phyloP scores from a whole-genome alignment of 1,140 invertebrate species.

The Nomia melanderi region DNA sequence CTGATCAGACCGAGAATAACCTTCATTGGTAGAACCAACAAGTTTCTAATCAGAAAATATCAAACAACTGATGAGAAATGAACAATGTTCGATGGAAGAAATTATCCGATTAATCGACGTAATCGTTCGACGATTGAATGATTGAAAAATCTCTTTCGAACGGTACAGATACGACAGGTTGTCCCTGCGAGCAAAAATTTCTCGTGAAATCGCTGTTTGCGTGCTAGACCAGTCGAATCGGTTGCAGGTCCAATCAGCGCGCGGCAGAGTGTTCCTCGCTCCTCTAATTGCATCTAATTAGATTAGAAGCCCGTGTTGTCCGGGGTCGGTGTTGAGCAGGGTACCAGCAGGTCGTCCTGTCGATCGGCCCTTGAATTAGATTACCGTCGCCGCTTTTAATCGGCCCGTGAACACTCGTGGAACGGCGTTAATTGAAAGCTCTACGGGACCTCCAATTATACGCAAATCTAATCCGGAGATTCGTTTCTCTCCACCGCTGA shows the following conservation, averaged over 20 bases:
- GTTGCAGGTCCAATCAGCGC: conserved; percentile 28
- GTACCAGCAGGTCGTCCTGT: conserved; percentile 29
- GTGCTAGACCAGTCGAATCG: conserved; percentile 19
- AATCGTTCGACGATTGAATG: too few relatives aligned
- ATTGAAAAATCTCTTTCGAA: conserved; percentile 24
- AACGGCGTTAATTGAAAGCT: conserved; percentile 40
- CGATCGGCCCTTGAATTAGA: conserved; percentile 37
- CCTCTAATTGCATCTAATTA: conserved; percentile 71
- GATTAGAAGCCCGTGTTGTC: conserved; percentile 61
- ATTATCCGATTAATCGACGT: too few relatives aligned
- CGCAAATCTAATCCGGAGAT: too few relatives aligned
- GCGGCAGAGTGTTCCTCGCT: conserved; percentile 32
- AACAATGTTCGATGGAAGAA: too few relatives aligned
- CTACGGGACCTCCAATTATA: not conserved
- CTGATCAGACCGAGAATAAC: too few relatives aligned
- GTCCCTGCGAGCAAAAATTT: not conserved
- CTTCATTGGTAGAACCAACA: too few relatives aligned
- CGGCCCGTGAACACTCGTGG: not conserved
- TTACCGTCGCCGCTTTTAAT: conserved; percentile 31
- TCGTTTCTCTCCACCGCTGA: not conserved
- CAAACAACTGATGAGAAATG: too few relatives aligned
- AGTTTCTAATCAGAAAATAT: too few relatives aligned
- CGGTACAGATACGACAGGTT: conserved; percentile 6
- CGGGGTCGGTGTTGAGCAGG: conserved; percentile 41
- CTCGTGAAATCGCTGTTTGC: not conserved